Conservation (phyloP, 2,888 invertebrate species). For the Neuroscelio doddi region DNA sequence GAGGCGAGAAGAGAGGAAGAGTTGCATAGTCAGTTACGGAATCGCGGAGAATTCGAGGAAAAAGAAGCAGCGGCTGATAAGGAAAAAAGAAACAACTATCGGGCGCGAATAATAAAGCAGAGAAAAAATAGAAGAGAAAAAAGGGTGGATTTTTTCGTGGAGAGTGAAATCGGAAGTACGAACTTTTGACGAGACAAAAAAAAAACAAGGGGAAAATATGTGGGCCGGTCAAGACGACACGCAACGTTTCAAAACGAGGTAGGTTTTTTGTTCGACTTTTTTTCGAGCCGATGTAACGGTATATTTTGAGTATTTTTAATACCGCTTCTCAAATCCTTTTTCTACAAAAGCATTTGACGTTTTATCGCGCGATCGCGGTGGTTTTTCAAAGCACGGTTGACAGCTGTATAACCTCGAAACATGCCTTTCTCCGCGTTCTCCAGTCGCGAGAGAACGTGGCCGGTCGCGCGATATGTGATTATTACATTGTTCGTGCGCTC, state of each 20-base stretch:
- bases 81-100: background rate
- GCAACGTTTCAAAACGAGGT: slow-evolving; percentile 67
- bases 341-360: no score
- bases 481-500: slow-evolving; percentile 29
- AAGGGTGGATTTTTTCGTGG: no score
- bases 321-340: no score
- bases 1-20: slow-evolving; percentile 8
- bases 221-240: slow-evolving; percentile 68
- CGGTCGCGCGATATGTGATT: slow-evolving; percentile 21
- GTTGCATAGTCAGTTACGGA: slow-evolving; percentile 5
- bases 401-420: slow-evolving; percentile 37
- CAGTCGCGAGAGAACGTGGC: slow-evolving; percentile 11
- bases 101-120: no score
- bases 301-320: no score
- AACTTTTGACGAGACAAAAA: no score
- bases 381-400: slow-evolving; percentile 36
- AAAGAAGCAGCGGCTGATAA: background rate
- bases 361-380: slow-evolving; percentile 24
- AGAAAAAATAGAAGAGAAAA: slow-evolving; percentile 10
- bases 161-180: no score
- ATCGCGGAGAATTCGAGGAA: background rate
- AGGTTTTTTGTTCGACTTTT: slow-evolving; percentile 23
- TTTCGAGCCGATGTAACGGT: no score
- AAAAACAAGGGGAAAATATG: no score
- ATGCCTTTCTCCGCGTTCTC: slow-evolving; percentile 38